A percentile compares a stretch with the other conserved stretches of the same genome.
Evolutionary conservation across 2,888 invertebrate species (phyloP).

Genomic region (Lomographa bimaculata): DNA sequence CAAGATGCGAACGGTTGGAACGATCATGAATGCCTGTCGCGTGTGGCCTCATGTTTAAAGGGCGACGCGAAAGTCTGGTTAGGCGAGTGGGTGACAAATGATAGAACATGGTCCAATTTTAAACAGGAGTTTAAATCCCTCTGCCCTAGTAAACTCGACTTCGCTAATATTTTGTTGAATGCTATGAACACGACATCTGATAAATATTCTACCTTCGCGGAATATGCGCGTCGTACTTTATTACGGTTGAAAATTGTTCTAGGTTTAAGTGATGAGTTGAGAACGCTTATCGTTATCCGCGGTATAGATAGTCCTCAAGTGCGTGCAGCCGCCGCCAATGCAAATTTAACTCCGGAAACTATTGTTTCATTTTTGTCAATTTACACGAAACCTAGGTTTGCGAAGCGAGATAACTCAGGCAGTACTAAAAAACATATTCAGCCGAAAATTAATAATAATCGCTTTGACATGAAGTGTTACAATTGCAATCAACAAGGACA

Average conservation of each 20-base stretch:
- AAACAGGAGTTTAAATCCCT: constrained; percentile 15
- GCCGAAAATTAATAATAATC: no score
- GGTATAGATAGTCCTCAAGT: constrained; percentile 11
- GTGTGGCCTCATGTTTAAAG: constrained; percentile 15
- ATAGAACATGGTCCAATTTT: constrained; percentile 25
- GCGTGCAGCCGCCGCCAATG: constrained; percentile 7
- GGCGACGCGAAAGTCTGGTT: constrained; percentile 24
- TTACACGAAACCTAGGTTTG: no score
- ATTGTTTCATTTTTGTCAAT: no score
- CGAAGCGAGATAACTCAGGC: no score
- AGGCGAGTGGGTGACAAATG: constrained; percentile 19
- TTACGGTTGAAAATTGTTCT: constrained; percentile 4
- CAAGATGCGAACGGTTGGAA: background rate
- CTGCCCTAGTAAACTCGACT: constrained; percentile 10
- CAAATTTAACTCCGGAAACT: background rate
- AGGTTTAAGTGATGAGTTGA: constrained; percentile 10
- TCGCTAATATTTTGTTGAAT: constrained; percentile 19
- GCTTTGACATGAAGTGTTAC: no score
- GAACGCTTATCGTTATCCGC: background rate
- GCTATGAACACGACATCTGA: constrained; percentile 20
- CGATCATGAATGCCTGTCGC: constrained; percentile 7
- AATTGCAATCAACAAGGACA: no score
- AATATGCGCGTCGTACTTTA: constrained; percentile 17
- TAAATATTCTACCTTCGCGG: constrained; percentile 16
- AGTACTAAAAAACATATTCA: no score